Percentiles rank a stretch among this genome's conserved stretches.
phyloP scores from a whole-genome alignment of 2,797 vertebrate genomes.

The Epinephelus malabaricus region DNA sequence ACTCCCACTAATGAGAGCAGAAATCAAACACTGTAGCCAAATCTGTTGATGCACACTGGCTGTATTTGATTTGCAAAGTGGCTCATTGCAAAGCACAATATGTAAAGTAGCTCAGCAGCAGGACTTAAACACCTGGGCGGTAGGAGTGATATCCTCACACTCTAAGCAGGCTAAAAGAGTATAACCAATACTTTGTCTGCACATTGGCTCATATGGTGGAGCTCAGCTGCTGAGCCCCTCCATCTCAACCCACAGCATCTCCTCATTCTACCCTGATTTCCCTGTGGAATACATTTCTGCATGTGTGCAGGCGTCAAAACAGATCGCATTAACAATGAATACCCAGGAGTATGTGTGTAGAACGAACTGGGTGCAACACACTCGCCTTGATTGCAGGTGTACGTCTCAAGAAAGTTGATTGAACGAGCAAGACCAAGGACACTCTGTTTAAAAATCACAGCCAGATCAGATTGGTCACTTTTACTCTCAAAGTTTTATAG shows the following conservation, averaged over 20 bases:
- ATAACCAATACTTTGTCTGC: constrained; percentile 29
- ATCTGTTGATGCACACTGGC: constrained; percentile 49
- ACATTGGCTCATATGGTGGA: neutral
- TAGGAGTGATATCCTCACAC: neutral
- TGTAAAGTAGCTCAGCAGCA: constrained; percentile 57
- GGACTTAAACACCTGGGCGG: constrained; percentile 32
- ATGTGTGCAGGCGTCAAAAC: constrained; percentile 53
- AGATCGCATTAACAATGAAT: constrained; percentile 33
- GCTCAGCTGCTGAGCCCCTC: constrained; percentile 33
- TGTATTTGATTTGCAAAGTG: constrained; percentile 82
- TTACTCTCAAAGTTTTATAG: neutral
- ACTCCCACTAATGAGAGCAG: constrained; percentile 64
- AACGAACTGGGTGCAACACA: constrained; percentile 22
- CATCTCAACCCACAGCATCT: constrained; percentile 7
- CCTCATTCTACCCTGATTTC: constrained; percentile 62
- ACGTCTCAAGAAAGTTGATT: neutral
- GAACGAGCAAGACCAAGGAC: neutral
- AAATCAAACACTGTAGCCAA: constrained; percentile 65
- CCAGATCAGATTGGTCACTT: neutral
- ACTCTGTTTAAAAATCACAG: neutral
- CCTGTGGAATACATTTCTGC: constrained; percentile 52
- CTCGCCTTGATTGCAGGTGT: constrained; percentile 8
- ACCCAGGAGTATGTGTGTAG: constrained; percentile 32
- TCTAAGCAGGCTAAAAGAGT: neutral
- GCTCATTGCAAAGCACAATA: constrained; percentile 62